phyloP scores from a whole-genome alignment of 2,888 invertebrate species.

The Clunio marinus region DNA sequence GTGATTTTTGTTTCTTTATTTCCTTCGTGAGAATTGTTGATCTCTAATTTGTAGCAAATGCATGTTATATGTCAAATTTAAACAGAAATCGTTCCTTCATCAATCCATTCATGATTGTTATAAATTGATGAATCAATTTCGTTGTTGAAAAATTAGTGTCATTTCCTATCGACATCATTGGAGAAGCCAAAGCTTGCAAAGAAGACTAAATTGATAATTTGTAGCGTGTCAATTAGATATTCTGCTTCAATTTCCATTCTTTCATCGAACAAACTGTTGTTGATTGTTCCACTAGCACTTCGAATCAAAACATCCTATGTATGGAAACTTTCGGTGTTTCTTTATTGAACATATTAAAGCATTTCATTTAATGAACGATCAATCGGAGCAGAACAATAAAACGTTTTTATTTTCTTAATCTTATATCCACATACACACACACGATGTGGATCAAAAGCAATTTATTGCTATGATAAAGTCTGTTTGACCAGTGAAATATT shows the following conservation, averaged over 20 bases:
- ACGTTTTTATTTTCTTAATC: neutral
- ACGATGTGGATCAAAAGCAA: conserved; percentile 29
- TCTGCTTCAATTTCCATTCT: conserved; percentile 18
- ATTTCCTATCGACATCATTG: conserved; percentile 22
- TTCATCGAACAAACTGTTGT: neutral
- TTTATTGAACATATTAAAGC: conserved; percentile 30
- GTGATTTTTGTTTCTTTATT: neutral
- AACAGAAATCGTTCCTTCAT: neutral
- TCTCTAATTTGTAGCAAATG: conserved; percentile 5
- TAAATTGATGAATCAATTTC: conserved; percentile 24
- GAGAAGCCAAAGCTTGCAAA: no score
- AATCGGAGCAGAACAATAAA: neutral
- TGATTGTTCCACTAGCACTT: conserved; percentile 8
- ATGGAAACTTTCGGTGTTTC: neutral
- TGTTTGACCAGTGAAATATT: neutral
- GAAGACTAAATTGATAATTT: neutral
- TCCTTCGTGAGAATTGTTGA: neutral
- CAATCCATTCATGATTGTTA: neutral
- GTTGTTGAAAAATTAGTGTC: conserved; percentile 21
- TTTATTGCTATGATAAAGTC: neutral
- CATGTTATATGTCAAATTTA: conserved; percentile 10
- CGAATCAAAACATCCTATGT: conserved; percentile 32
- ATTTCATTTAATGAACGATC: conserved; percentile 24
- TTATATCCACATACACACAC: no score
- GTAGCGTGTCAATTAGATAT: conserved; percentile 6